These are phyloP conservation scores for Paracentrotus lividus DNA, from an alignment of 53 echinoderm and acorn worm genomes.

Conservation along the genomic window DNA sequence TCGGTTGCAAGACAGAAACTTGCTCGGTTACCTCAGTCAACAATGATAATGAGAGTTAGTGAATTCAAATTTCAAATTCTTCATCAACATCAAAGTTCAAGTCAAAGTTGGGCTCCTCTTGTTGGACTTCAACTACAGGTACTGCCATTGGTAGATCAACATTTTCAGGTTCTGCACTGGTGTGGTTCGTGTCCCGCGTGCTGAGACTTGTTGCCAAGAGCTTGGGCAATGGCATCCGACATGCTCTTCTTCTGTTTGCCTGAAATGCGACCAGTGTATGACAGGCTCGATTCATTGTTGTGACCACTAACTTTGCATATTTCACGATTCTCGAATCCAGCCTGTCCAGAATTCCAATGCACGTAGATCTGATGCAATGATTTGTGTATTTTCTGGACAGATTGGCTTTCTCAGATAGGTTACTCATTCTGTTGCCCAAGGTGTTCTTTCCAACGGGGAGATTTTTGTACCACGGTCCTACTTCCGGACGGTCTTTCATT, in stretches of 20 bases:
- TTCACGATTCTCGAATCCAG: neutral
- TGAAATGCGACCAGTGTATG: neutral
- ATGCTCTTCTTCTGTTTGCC: slow-evolving; percentile 17
- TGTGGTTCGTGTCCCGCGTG: too few relatives aligned
- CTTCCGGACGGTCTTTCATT: neutral
- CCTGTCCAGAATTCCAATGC: neutral
- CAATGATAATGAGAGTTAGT: too few relatives aligned
- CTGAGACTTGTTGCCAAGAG: too few relatives aligned
- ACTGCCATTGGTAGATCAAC: too few relatives aligned
- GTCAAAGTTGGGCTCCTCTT: too few relatives aligned
- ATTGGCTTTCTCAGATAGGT: neutral
- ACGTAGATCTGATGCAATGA: neutral
- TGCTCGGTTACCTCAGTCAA: too few relatives aligned
- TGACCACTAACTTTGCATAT: neutral
- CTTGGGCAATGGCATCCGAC: too few relatives aligned
- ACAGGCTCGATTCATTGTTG: neutral
- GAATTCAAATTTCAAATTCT: too few relatives aligned
- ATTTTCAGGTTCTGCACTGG: too few relatives aligned
- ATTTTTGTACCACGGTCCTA: slow-evolving; percentile 10
- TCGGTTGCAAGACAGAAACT: too few relatives aligned
- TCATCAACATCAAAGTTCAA: too few relatives aligned
- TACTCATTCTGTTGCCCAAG: neutral
- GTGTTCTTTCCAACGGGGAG: neutral
- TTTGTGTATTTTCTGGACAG: neutral
- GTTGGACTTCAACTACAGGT: too few relatives aligned